Evolutionary conservation across 2,797 vertebrate species (phyloP).

Genomic region (Pipistrellus pygmaeus): DNA sequence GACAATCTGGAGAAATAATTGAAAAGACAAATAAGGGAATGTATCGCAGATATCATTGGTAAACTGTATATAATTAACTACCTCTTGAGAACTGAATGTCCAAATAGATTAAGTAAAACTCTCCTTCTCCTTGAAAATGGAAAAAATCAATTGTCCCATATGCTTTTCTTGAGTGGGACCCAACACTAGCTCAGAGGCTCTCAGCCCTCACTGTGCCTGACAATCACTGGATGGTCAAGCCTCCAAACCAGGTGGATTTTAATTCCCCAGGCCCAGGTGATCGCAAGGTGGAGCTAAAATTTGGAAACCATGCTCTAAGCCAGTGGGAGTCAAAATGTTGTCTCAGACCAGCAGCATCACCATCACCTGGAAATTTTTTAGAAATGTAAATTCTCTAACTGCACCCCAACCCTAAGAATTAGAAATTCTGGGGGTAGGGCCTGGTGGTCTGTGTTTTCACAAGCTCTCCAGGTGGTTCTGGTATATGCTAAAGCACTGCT

Average conservation of each 20-base stretch:
- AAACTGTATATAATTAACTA: not conserved
- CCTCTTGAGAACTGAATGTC: slow-evolving; percentile 30
- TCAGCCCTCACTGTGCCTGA: not conserved
- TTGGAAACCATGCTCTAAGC: not conserved
- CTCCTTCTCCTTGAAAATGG: not conserved
- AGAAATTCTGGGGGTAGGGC: not conserved
- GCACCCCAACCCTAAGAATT: not conserved
- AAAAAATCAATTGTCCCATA: not conserved
- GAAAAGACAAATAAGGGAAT: not conserved
- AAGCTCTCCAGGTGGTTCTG: not conserved
- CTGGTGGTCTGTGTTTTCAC: not conserved
- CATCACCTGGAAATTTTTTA: not conserved
- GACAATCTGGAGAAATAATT: not conserved
- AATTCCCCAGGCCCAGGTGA: not conserved
- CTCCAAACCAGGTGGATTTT: not conserved
- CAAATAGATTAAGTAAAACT: slow-evolving; percentile 4
- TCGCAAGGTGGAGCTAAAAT: not conserved
- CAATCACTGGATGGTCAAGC: not conserved
- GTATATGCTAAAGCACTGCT: not conserved
- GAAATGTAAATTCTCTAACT: not conserved
- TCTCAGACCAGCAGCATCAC: not conserved
- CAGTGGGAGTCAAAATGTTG: not conserved
- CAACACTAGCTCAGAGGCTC: not conserved
- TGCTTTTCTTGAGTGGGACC: not conserved
- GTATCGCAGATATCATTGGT: not conserved